These are phyloP conservation scores for Serrognathus titanus DNA, from an alignment of 2,888 invertebrate genomes.

Conservation along the genomic window DNA sequence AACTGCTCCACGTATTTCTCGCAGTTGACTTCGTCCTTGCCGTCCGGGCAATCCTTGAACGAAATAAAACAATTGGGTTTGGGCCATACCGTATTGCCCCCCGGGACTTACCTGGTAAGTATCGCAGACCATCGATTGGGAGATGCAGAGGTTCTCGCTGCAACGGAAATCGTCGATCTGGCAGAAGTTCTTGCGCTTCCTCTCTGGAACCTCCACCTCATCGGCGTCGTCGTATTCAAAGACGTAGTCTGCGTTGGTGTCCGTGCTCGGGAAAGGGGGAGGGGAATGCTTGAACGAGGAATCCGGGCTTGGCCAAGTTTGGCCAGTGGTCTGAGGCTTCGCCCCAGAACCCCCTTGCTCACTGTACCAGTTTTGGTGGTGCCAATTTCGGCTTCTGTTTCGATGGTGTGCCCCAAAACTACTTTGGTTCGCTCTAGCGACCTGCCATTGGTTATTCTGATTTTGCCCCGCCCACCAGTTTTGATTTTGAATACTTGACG, in stretches of 20 bases:
- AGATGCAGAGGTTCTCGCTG: slow-evolving; percentile 52
- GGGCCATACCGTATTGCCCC: background rate
- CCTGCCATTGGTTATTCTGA: background rate
- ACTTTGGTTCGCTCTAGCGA: background rate
- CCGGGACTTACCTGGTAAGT: slow-evolving; percentile 48
- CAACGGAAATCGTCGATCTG: slow-evolving; percentile 49
- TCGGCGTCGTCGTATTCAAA: slow-evolving; percentile 39
- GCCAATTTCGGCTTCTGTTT: background rate
- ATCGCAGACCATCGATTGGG: slow-evolving; percentile 56
- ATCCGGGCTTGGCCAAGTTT: background rate
- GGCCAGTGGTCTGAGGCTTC: too few relatives aligned
- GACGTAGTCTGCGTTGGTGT: slow-evolving; percentile 41
- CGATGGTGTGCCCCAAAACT: background rate
- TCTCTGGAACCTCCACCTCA: slow-evolving; percentile 3
- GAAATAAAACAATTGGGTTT: background rate
- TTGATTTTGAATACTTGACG: background rate
- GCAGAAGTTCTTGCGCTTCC: slow-evolving; percentile 24
- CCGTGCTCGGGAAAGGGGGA: slow-evolving; percentile 30
- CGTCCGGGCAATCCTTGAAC: slow-evolving; percentile 56
- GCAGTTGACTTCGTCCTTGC: slow-evolving; percentile 56
- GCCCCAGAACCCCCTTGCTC: too few relatives aligned
- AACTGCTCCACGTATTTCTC: slow-evolving; percentile 50
- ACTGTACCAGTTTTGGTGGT: background rate
- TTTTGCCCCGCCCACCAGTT: background rate
- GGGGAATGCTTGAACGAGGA: background rate